These are phyloP conservation scores for Phthorimaea operculella DNA, from an alignment of 1,140 invertebrate genomes.

Conservation along the genomic window DNA sequence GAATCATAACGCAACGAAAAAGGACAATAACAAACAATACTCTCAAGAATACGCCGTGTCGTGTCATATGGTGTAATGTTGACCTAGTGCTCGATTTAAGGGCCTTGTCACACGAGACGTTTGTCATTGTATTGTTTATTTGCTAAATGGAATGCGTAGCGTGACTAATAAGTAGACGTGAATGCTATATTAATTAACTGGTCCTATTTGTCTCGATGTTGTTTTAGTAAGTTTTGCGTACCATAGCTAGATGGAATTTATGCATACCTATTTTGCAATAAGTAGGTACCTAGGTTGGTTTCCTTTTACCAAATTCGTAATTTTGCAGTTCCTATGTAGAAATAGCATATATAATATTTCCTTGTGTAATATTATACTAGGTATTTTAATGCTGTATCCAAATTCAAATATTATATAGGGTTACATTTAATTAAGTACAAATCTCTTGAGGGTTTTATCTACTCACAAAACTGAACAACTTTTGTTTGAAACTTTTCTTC, in stretches of 20 bases:
- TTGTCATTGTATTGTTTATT: slow-evolving; percentile 1
- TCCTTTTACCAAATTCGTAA: too few relatives aligned
- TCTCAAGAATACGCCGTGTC: not conserved
- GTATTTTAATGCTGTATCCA: too few relatives aligned
- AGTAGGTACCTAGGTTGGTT: not conserved
- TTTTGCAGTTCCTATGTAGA: too few relatives aligned
- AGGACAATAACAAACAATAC: too few relatives aligned
- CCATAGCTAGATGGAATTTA: not conserved
- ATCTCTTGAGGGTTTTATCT: too few relatives aligned
- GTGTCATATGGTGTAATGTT: not conserved
- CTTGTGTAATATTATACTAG: too few relatives aligned
- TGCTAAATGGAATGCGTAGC: not conserved
- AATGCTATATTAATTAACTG: not conserved
- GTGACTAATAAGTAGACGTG: not conserved
- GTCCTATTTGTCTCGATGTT: not conserved
- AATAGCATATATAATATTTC: too few relatives aligned
- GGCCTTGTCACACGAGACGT: not conserved
- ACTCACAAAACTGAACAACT: too few relatives aligned
- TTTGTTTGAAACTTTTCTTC: too few relatives aligned
- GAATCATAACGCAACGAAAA: too few relatives aligned
- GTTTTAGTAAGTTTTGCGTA: not conserved
- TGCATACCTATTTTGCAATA: not conserved
- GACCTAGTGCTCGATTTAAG: slow-evolving; percentile 6
- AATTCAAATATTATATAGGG: too few relatives aligned
- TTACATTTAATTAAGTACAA: too few relatives aligned